A percentile compares a stretch with the other conserved stretches of the same genome.
Evolutionary conservation across 2,113 vertebrate genomes (phyloP).

Genomic region (Psilopogon haemacephalus): DNA sequence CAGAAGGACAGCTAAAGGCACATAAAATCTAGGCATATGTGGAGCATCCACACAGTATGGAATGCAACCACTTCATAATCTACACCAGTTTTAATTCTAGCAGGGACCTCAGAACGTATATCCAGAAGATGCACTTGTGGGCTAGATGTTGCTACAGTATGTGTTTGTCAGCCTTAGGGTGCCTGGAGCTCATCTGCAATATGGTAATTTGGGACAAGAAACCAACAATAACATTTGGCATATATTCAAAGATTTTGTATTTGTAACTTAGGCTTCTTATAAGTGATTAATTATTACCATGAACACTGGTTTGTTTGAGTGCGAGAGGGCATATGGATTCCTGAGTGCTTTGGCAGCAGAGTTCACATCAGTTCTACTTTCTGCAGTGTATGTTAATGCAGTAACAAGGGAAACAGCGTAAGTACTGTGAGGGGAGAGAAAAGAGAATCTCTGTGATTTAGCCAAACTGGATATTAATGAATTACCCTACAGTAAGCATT

Average conservation of each 20-base stretch:
- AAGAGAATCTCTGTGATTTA: slow-evolving; percentile 46
- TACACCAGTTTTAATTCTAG: background rate
- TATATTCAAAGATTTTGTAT: slow-evolving; percentile 47
- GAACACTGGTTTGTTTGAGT: slow-evolving; percentile 23
- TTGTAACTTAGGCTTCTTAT: slow-evolving; percentile 35
- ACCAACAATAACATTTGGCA: slow-evolving; percentile 25
- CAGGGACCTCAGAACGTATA: background rate
- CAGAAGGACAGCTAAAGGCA: background rate
- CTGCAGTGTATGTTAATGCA: slow-evolving; percentile 59
- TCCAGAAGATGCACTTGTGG: background rate
- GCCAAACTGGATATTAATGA: slow-evolving; percentile 50
- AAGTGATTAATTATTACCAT: slow-evolving; percentile 24
- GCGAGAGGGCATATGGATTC: slow-evolving; percentile 25
- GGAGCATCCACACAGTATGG: background rate
- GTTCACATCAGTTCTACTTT: slow-evolving; percentile 51
- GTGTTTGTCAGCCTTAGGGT: background rate
- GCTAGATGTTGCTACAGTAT: background rate
- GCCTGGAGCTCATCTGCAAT: slow-evolving; percentile 43
- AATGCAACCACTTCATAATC: background rate
- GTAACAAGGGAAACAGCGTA: slow-evolving; percentile 52
- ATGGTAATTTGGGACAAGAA: slow-evolving; percentile 53
- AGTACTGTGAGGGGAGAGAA: slow-evolving; percentile 9
- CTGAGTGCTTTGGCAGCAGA: slow-evolving; percentile 6
- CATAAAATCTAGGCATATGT: background rate
- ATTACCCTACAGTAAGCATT: background rate